Base-by-base conservation (phyloP, 1,140 invertebrate genomes). In the Pollicipes pollicipes region DNA sequence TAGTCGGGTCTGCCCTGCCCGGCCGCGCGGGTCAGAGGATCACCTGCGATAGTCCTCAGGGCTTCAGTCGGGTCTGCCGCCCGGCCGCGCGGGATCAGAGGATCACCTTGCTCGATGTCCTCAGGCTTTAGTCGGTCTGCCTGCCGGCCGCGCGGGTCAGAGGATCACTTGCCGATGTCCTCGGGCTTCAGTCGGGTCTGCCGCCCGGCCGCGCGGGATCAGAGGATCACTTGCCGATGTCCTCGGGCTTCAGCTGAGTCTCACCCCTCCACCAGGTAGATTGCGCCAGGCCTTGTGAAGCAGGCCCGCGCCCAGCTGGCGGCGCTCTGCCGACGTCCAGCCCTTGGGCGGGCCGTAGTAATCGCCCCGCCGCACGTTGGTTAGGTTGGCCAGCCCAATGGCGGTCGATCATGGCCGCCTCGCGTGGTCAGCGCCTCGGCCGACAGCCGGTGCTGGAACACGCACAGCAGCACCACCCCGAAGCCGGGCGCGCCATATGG, bases 351-450 rank as follows among this genome's bases (percentile, higher is more conserved):
- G 80, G 0, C 92, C 92, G 77, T 95, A 95, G 77, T 90, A 93
- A 71, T 92, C 88, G 0, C 95, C 94, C 64, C 78, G 77, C 77
- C 90, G 89, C 26, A 86, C 78, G 82, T 98, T 98, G 30, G 85
- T 90, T 70, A 98, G 80, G 76, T 88, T 88, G 2, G 83, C 76
- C 67, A 75, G 75, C 75, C 90, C 88, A 37, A 97, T 77, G 0
- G 91, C 89, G n/a, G 75, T 93, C 89, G 28, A 98, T 94, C 84
- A 98, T 97, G 29, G 88, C 85, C 0, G 93, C 93, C 80, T 98
- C 95, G 72, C 95, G 82, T 0, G n/a, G 91, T 95, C 75, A 90
- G 93, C 3, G 95, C 94, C 81, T 98, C 95, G 0, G 88, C 90
- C 0, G 91, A 87, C 72, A 93, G 90, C 1, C 90, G 86, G 80